Evolutionary conservation across 2,113 vertebrate genomes (phyloP).

Genomic region (Shinisaurus crocodilurus): DNA sequence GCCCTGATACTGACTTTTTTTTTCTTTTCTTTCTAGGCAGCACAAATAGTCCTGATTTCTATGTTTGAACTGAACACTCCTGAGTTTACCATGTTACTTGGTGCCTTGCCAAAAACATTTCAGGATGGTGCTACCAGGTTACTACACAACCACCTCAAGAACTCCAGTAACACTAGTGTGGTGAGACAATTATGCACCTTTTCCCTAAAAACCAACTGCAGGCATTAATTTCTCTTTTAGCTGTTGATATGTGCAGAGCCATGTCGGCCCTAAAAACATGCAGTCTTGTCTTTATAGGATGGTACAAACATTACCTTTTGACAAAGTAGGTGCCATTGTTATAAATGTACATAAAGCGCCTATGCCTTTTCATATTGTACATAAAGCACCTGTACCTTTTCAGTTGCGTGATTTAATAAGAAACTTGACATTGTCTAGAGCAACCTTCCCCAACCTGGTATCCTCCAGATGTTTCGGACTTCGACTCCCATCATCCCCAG

Average conservation of each 20-base stretch:
- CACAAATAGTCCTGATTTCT: conserved; percentile 95
- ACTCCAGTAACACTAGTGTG: conserved; percentile 93
- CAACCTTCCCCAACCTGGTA: neutral
- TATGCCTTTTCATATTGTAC: neutral
- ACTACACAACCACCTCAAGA: conserved; percentile 97
- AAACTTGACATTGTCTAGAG: neutral
- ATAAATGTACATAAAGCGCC: neutral
- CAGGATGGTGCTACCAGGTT: conserved; percentile 99
- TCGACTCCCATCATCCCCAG: neutral
- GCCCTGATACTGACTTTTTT: conserved; percentile 7
- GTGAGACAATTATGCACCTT: conserved; percentile 72
- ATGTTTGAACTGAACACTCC: conserved; percentile 98
- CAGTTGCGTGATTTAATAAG: neutral
- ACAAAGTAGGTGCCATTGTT: neutral
- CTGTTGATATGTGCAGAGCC: conserved; percentile 37
- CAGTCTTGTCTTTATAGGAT: neutral
- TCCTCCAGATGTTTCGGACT: neutral
- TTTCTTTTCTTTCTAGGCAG: conserved; percentile 82
- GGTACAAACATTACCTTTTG: neutral
- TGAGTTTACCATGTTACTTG: conserved; percentile 99
- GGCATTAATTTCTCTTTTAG: conserved; percentile 18
- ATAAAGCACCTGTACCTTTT: neutral
- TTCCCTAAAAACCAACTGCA: neutral
- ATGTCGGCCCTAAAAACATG: conserved; percentile 12
- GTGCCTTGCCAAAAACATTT: conserved; percentile 98